phyloP scores from a whole-genome alignment of 2,797 vertebrate species.

The Sternotherus odoratus region DNA sequence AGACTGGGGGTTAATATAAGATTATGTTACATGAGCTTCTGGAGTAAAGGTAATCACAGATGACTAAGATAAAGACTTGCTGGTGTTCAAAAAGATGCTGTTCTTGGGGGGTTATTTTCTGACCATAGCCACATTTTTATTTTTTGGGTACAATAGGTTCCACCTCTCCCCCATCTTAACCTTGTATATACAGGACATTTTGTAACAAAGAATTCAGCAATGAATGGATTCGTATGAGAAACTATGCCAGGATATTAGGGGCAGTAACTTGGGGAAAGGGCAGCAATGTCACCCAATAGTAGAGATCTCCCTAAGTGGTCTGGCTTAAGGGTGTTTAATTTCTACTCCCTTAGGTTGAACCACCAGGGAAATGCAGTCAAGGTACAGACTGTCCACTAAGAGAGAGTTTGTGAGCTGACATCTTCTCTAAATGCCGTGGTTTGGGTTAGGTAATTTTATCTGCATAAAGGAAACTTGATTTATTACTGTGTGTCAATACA shows the following conservation, averaged over 20 bases:
- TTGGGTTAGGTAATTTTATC: neutral
- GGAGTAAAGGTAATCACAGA: neutral
- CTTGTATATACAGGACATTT: neutral
- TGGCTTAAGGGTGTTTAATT: neutral
- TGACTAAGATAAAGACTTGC: neutral
- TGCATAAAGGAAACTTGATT: neutral
- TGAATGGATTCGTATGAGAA: neutral
- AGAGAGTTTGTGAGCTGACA: neutral
- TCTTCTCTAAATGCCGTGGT: neutral
- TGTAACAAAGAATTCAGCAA: neutral
- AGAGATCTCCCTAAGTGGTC: no score
- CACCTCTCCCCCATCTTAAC: neutral
- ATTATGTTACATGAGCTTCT: neutral
- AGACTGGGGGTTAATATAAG: neutral
- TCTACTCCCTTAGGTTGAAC: neutral
- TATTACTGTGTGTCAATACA: neutral
- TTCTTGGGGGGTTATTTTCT: neutral
- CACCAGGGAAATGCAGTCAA: neutral
- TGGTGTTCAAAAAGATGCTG: neutral
- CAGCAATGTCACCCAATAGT: neutral
- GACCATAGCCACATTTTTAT: neutral
- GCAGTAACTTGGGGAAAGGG: neutral
- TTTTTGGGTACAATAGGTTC: neutral
- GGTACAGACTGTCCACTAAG: neutral
- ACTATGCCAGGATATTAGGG: neutral